These are phyloP conservation scores for Equus quagga DNA, from an alignment of 2,113 vertebrate species.

Conservation along the genomic window DNA sequence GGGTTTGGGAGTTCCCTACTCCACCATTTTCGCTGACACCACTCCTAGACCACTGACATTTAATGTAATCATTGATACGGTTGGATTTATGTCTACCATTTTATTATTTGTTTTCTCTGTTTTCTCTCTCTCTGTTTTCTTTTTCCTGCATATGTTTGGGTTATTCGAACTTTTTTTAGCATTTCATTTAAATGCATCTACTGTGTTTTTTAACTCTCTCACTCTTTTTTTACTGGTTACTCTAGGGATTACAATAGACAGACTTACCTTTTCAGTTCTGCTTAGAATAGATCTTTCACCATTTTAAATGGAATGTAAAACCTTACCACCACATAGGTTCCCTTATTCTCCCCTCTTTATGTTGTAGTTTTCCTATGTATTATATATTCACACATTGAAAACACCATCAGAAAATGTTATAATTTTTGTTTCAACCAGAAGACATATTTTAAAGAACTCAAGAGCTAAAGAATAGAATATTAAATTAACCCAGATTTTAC, in stretches of 20 bases:
- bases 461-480: neutral
- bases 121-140: neutral
- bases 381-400: neutral
- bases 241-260: neutral
- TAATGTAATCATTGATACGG: neutral
- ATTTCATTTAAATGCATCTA: neutral
- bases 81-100: neutral
- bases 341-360: neutral
- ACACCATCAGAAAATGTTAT: neutral
- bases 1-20: neutral
- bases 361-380: neutral
- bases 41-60: neutral
- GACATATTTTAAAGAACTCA: neutral
- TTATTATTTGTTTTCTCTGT: neutral
- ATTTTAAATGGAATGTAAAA: neutral
- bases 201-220: neutral
- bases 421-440: conserved; percentile 16
- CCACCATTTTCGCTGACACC: neutral
- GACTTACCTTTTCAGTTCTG: neutral
- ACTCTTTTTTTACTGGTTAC: neutral
- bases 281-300: neutral
- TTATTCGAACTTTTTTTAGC: neutral
- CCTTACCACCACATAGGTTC: neutral
- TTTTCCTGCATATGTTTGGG: neutral
- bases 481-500: neutral